A percentile compares a stretch with the other conserved stretches of the same genome.
phyloP scores from a whole-genome alignment of 2,113 vertebrate species.

The Acanthisitta chloris region DNA sequence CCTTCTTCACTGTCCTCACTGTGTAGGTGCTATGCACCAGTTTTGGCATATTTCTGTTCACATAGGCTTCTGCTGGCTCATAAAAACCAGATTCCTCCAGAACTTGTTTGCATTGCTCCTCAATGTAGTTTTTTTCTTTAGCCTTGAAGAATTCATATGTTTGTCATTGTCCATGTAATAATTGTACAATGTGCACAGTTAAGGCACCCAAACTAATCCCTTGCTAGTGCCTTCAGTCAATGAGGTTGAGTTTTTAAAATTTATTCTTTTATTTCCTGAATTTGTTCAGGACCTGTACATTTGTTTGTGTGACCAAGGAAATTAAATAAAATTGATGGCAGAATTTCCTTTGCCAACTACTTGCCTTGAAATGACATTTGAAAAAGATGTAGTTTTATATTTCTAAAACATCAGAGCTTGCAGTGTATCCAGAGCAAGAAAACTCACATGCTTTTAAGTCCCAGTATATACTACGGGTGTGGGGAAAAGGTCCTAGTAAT shows the following conservation, averaged over 20 bases:
- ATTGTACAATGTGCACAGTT: not conserved
- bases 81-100: not conserved
- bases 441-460: not conserved
- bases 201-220: not conserved
- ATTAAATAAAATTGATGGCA: not conserved
- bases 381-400: not conserved
- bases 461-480: not conserved
- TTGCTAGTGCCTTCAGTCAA: not conserved
- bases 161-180: not conserved
- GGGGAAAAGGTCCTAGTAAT: not conserved
- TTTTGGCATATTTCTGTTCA: not conserved
- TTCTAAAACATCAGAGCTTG: not conserved
- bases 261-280: not conserved
- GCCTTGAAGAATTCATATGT: not conserved
- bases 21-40: not conserved
- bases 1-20: not conserved
- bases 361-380: not conserved
- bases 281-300: not conserved
- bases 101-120: not conserved
- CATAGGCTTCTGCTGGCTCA: not conserved
- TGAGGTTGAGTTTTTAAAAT: not conserved
- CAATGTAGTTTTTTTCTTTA: not conserved
- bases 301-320: not conserved
- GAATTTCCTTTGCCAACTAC: not conserved
- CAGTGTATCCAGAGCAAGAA: not conserved